Evolutionary conservation across 2,797 vertebrate species (phyloP).

Genomic region (Philypnodon macrostomus): DNA sequence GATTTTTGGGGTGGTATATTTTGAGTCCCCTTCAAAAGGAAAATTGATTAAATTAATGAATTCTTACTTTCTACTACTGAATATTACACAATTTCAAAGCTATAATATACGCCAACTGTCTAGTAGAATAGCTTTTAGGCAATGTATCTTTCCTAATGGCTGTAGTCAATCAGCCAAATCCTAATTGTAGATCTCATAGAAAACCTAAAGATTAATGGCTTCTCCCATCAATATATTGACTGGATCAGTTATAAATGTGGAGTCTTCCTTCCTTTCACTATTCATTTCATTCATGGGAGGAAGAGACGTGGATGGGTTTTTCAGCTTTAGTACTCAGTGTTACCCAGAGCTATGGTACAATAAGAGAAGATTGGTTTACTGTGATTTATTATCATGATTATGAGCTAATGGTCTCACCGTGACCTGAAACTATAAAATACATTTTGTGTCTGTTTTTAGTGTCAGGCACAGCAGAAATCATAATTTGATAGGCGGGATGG

Average conservation of each 20-base stretch:
- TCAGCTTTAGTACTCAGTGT: conserved; percentile 3
- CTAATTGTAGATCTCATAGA: background rate
- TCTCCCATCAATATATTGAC: background rate
- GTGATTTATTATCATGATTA: conserved; percentile 1
- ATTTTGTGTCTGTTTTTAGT: background rate
- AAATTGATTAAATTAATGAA: too few relatives aligned
- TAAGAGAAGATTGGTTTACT: conserved; percentile 1
- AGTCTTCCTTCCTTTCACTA: conserved; percentile 1
- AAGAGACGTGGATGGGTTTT: conserved; percentile 34
- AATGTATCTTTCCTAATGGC: background rate
- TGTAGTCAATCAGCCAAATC: background rate
- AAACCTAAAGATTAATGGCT: background rate
- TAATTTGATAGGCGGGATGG: too few relatives aligned
- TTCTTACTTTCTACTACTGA: too few relatives aligned
- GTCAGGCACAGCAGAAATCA: too few relatives aligned
- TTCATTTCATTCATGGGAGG: conserved; percentile 1
- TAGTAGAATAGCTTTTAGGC: too few relatives aligned
- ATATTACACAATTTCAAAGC: too few relatives aligned
- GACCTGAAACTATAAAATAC: background rate
- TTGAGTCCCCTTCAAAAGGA: too few relatives aligned
- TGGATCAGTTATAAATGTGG: background rate
- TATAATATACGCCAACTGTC: too few relatives aligned
- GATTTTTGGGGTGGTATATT: too few relatives aligned
- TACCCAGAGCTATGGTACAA: too few relatives aligned
- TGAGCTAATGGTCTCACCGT: background rate